A percentile compares a stretch with the other conserved stretches of the same genome.
phyloP scores from a whole-genome alignment of 2,797 vertebrate species.

The Leptatherina wallacei region DNA sequence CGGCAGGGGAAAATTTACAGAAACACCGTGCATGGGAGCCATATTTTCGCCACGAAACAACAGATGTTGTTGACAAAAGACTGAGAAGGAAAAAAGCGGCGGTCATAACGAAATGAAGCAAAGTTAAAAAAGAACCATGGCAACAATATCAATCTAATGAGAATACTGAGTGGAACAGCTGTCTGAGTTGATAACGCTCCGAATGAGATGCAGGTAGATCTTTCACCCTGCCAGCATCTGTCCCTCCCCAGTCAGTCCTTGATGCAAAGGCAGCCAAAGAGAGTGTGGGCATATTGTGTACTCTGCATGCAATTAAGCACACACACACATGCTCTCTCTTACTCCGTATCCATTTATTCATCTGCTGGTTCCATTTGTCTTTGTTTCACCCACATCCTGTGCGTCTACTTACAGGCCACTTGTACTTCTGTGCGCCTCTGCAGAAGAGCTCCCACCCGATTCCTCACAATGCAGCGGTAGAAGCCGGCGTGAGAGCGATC shows the following conservation, averaged over 20 bases:
- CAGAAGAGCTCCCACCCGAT: conserved; percentile 93
- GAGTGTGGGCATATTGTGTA: conserved; percentile 45
- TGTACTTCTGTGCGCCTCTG: conserved; percentile 96
- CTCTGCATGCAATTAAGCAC: conserved; percentile 39
- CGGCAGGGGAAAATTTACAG: conserved; percentile 33
- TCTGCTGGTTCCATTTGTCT: conserved; percentile 30
- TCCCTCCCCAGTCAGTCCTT: conserved; percentile 63
- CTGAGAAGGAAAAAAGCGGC: conserved; percentile 47
- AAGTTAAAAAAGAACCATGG: conserved; percentile 66
- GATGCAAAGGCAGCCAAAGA: conserved; percentile 65
- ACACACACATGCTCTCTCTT: neutral
- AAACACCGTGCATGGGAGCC: conserved; percentile 17
- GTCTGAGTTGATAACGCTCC: conserved; percentile 65
- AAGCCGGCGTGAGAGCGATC: conserved; percentile 95
- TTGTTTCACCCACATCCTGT: conserved; percentile 23
- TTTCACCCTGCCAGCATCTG: conserved; percentile 71
- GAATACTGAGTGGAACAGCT: conserved; percentile 77
- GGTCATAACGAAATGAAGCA: conserved; percentile 65
- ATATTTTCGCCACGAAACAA: conserved; percentile 35
- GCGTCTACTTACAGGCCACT: conserved; percentile 94
- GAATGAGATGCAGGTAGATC: conserved; percentile 70
- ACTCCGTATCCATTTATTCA: conserved; percentile 23
- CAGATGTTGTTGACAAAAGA: conserved; percentile 80
- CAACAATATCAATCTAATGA: conserved; percentile 77
- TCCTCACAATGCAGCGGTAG: conserved; percentile 96